These are phyloP conservation scores for Chelonia mydas DNA, from an alignment of 2,797 vertebrate species.

Conservation along the genomic window DNA sequence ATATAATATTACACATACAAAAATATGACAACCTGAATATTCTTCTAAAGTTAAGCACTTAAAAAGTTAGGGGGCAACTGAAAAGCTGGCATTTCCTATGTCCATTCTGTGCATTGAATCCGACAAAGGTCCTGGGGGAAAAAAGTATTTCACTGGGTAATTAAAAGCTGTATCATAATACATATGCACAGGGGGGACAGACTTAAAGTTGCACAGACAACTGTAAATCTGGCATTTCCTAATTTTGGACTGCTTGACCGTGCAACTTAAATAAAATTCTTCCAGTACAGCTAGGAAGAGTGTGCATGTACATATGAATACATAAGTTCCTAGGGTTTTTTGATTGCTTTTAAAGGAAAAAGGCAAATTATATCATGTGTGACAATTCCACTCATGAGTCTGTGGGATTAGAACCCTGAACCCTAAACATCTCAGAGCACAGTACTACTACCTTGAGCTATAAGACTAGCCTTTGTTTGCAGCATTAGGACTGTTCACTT, in stretches of 20 bases:
- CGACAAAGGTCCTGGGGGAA: neutral
- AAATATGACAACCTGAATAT: neutral
- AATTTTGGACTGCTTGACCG: neutral
- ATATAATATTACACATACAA: neutral
- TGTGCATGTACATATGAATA: neutral
- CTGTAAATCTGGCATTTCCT: neutral
- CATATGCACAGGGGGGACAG: neutral
- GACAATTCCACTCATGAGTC: neutral
- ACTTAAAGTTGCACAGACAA: conserved; percentile 5
- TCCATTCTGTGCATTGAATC: neutral
- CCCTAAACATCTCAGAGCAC: neutral
- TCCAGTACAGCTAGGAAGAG: neutral
- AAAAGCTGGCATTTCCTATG: neutral
- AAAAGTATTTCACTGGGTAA: neutral
- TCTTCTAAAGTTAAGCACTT: neutral
- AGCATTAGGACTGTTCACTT: neutral
- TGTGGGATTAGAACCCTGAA: neutral
- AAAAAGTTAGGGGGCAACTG: neutral
- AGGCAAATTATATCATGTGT: neutral
- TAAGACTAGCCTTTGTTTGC: neutral
- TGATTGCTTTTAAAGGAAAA: neutral
- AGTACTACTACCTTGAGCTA: accelerated
- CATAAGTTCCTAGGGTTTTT: neutral
- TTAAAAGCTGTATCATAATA: neutral
- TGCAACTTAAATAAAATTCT: neutral